A percentile compares a stretch with the other conserved stretches of the same genome.
These are phyloP conservation scores for Sebastes elongatus DNA, from an alignment of 2,797 vertebrate species.

Conservation along the genomic window DNA sequence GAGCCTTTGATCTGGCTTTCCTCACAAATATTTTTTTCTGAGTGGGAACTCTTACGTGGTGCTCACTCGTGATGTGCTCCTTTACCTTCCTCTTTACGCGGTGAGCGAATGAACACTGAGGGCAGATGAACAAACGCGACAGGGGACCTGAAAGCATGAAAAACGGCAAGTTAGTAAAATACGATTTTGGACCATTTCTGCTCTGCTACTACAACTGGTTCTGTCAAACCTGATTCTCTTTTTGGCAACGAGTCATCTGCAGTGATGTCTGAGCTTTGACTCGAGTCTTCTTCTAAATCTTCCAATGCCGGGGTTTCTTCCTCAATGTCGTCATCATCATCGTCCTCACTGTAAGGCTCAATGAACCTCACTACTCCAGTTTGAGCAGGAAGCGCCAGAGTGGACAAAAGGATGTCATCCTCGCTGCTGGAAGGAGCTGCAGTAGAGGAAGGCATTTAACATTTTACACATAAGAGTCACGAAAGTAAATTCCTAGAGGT, in stretches of 20 bases:
- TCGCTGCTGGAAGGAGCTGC: constrained; percentile 42
- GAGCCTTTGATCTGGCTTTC: constrained; percentile 6
- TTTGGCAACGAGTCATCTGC: constrained; percentile 48
- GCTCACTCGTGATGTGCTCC: constrained; percentile 57
- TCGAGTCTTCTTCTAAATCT: constrained; percentile 41
- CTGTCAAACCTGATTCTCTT: constrained; percentile 51
- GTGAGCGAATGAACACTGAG: constrained; percentile 59
- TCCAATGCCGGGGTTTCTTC: constrained; percentile 18
- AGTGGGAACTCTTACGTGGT: neutral
- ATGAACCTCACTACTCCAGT: constrained; percentile 2
- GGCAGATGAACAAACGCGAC: constrained; percentile 54
- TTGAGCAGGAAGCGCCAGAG: constrained; percentile 35
- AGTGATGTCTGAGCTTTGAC: constrained; percentile 19
- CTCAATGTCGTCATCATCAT: constrained; percentile 25
- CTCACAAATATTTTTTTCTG: neutral
- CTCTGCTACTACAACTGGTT: neutral
- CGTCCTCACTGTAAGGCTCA: constrained; percentile 22
- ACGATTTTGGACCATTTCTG: neutral
- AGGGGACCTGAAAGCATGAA: constrained; percentile 38
- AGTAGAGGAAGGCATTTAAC: neutral
- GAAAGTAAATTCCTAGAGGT: neutral
- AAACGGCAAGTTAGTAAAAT: neutral
- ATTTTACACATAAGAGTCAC: neutral
- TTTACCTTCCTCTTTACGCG: constrained; percentile 46
- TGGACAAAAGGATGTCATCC: constrained; percentile 46